phyloP scores from a whole-genome alignment of 2,888 invertebrate genomes.

The Mechanitis mazaeus region DNA sequence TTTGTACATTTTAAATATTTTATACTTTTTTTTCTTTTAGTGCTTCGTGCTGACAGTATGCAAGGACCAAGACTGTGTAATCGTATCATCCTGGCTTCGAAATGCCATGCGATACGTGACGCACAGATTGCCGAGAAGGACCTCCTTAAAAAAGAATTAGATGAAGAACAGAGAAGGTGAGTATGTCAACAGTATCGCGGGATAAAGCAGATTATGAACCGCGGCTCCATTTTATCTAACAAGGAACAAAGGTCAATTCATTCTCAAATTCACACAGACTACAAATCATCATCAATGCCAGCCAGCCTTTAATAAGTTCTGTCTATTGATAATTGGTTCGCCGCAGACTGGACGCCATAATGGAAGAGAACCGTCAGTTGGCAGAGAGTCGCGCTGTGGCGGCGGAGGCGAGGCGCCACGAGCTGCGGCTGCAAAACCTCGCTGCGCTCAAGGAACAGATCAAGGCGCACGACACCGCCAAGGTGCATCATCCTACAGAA shows the following conservation, averaged over 20 bases:
- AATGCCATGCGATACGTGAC: conserved; percentile 89
- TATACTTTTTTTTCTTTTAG: conserved; percentile 33
- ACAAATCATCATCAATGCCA: no score
- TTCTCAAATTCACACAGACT: no score
- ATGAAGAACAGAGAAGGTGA: conserved; percentile 72
- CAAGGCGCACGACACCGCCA: conserved; percentile 59
- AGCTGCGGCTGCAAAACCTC: conserved; percentile 63
- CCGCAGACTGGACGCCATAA: conserved; percentile 78
- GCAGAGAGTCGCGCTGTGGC: conserved; percentile 74
- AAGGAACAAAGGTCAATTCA: no score
- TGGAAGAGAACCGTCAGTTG: conserved; percentile 81
- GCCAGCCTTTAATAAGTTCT: no score
- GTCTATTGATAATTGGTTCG: neutral
- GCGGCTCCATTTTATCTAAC: no score
- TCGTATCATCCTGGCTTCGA: conserved; percentile 86
- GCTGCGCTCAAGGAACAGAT: conserved; percentile 71
- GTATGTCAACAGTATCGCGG: neutral
- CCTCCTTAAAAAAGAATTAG: conserved; percentile 74
- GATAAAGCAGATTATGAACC: no score
- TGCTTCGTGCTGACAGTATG: conserved; percentile 81
- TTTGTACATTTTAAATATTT: neutral
- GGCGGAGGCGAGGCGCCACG: conserved; percentile 60
- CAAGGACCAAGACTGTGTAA: conserved; percentile 78
- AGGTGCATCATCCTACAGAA: conserved; percentile 36
- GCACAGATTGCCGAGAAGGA: conserved; percentile 85